Evolutionary conservation across 2,797 vertebrate genomes (phyloP).

Genomic region (Alexandromys oeconomus): DNA sequence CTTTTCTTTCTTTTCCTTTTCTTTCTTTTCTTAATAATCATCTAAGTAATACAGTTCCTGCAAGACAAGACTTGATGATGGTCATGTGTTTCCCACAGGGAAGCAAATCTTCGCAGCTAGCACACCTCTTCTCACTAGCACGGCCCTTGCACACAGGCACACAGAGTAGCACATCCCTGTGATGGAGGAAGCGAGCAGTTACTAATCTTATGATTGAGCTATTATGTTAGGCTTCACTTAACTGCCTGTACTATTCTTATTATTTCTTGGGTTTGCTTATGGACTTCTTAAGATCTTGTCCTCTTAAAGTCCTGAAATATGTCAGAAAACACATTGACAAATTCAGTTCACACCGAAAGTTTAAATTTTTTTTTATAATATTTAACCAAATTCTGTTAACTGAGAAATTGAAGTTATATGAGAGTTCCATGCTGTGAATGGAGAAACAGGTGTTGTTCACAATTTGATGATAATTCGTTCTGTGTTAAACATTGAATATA

Average conservation of each 20-base stretch:
- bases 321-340: background rate
- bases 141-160: rapidly evolving
- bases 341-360: background rate
- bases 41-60: background rate
- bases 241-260: background rate
- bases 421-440: background rate
- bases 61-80: background rate
- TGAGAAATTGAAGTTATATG: background rate
- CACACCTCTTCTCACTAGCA: background rate
- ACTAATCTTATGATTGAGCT: background rate
- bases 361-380: background rate
- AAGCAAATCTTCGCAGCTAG: background rate
- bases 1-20: too few relatives aligned
- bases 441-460: background rate
- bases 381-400: background rate
- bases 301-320: background rate
- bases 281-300: background rate
- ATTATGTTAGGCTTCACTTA: background rate
- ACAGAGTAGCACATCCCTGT: background rate
- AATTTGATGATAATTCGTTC: slow-evolving; percentile 15
- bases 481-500: background rate
- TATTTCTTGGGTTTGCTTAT: background rate
- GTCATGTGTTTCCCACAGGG: background rate
- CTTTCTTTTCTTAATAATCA: too few relatives aligned
- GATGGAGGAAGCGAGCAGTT: background rate